phyloP scores from a whole-genome alignment of 2,888 invertebrate species.

The Malthinus flaveolus region DNA sequence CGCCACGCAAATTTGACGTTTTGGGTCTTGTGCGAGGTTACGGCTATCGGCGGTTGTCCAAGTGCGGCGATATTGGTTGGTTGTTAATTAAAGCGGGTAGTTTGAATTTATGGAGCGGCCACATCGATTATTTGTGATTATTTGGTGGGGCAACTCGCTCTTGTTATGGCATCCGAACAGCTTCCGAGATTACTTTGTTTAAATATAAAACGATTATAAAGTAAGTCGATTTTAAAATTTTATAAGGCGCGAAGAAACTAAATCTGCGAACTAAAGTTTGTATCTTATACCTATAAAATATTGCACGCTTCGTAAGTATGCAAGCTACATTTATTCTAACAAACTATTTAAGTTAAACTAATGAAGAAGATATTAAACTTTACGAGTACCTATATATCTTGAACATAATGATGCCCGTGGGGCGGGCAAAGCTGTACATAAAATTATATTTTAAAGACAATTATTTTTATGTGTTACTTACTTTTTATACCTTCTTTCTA shows the following conservation, averaged over 20 bases:
- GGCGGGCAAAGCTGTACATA: conserved; percentile 31
- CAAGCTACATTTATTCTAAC: conserved; percentile 36
- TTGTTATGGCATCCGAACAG: background rate
- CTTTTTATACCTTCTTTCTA: conserved; percentile 18
- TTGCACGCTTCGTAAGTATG: conserved; percentile 34
- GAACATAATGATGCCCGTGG: conserved; percentile 33
- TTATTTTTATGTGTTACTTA: conserved; percentile 18
- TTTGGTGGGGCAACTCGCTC: background rate
- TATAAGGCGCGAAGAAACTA: conserved; percentile 32
- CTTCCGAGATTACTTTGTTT: conserved; percentile 19
- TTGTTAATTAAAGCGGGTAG: no score
- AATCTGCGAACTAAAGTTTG: conserved; percentile 36
- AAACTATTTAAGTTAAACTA: conserved; percentile 35
- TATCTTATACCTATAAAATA: conserved; percentile 37
- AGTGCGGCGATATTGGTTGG: no score
- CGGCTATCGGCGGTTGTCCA: no score
- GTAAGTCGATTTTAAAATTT: conserved; percentile 27
- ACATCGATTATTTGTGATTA: no score
- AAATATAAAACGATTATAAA: conserved; percentile 20
- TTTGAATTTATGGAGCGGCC: no score
- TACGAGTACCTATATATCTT: conserved; percentile 35
- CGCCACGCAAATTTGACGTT: no score
- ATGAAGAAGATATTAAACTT: conserved; percentile 36
- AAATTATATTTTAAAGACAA: conserved; percentile 28
- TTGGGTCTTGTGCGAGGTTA: no score